Conservation (phyloP, 1,140 invertebrate species). For the Anastatus disparis region DNA sequence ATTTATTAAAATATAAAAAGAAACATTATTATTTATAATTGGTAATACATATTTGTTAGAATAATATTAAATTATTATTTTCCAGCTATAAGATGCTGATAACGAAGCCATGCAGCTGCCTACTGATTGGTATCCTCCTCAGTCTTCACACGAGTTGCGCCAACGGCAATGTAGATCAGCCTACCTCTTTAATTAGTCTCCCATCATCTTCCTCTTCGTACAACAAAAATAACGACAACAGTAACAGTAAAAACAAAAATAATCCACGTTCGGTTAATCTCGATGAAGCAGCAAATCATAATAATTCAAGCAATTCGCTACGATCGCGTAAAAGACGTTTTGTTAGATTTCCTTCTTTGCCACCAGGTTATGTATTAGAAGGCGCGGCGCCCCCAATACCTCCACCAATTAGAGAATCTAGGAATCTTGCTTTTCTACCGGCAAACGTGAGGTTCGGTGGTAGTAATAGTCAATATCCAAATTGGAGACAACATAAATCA, state of each 20-base stretch:
- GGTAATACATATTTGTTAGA: neutral
- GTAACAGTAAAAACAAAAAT: too few species aligned
- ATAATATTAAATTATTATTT: neutral
- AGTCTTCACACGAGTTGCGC: constrained; percentile 44
- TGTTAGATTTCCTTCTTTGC: constrained; percentile 49
- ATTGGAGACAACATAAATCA: constrained; percentile 61
- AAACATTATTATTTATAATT: too few species aligned
- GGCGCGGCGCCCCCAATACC: constrained; percentile 31
- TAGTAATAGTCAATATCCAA: constrained; percentile 29
- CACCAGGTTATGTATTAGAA: constrained; percentile 50
- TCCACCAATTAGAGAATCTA: constrained; percentile 11
- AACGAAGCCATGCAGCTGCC: constrained; percentile 55
- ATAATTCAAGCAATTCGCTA: neutral
- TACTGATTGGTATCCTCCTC: constrained; percentile 55
- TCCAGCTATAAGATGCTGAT: constrained; percentile 53
- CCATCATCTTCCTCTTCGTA: too few species aligned
- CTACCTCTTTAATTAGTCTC: neutral
- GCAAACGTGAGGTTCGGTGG: constrained; percentile 48
- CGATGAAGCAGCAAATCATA: neutral
- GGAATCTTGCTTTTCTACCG: constrained; percentile 51
- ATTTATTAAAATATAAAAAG: too few species aligned
- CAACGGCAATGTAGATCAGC: constrained; percentile 7
- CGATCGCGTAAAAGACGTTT: constrained; percentile 50
- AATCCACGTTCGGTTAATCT: neutral
- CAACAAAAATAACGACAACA: too few species aligned